Conservation (phyloP, 2,888 invertebrate species). For the Apotomis turbidana region DNA sequence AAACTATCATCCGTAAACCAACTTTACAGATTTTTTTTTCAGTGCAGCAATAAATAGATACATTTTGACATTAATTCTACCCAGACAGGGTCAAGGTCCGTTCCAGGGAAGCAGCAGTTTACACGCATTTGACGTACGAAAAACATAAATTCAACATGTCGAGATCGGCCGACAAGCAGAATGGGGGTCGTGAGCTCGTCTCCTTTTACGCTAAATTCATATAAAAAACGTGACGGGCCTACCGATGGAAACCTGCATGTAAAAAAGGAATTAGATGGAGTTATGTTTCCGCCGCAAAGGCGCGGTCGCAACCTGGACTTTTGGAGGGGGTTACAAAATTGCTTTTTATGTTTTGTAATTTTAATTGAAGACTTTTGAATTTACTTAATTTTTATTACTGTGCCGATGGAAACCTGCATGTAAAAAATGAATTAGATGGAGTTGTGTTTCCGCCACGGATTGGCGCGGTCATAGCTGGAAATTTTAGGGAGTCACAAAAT, state of each 20-base stretch:
- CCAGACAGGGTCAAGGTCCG: slow-evolving; percentile 17
- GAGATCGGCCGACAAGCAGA: slow-evolving; percentile 61
- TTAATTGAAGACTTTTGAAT: no score
- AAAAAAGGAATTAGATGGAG: slow-evolving; percentile 35
- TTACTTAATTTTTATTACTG: no score
- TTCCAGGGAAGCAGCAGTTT: slow-evolving; percentile 33
- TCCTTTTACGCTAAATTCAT: slow-evolving; percentile 66
- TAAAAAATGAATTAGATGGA: slow-evolving; percentile 35
- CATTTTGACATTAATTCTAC: no score
- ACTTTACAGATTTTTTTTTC: no score
- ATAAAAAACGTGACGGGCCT: slow-evolving; percentile 67
- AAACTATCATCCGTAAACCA: no score
- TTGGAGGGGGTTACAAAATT: no score
- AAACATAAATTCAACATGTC: slow-evolving; percentile 62
- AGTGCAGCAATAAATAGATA: no score
- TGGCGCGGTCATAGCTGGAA: no score
- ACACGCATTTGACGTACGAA: slow-evolving; percentile 53
- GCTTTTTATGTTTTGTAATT: no score
- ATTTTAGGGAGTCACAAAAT: no score
- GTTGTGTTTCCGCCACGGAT: slow-evolving; percentile 7
- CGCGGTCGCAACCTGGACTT: no score
- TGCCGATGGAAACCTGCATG: slow-evolving; percentile 49
- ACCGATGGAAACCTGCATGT: slow-evolving; percentile 46
- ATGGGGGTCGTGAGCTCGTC: slow-evolving; percentile 54
- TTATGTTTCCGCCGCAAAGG: slow-evolving; percentile 7